Evolutionary conservation across 2,113 vertebrate genomes (phyloP), one percentile per base, ranked within the genome.

Genomic region (Tetraodon nigroviridis): DNA sequence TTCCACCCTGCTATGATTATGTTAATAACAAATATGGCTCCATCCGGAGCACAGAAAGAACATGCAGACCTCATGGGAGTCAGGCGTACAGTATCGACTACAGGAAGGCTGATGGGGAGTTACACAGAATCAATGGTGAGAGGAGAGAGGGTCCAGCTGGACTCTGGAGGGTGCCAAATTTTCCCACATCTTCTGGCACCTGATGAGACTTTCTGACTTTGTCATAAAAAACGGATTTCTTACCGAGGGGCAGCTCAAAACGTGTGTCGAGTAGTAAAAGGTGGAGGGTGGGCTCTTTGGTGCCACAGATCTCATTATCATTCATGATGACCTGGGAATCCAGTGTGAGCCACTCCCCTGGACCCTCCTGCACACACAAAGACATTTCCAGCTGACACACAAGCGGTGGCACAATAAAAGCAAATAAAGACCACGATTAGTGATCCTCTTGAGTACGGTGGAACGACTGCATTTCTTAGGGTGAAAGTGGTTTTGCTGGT

Each of bases 281-380:
- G 78, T 99, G 96, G 73, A 96, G 94, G 7, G 97, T 99, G 18
- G 97, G 97, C 37, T 98, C 95, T 90, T 98, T 98, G 84, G 97
- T 99, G 77, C 97, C 97, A 0, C 95, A 98, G 80, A 99, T 98
- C 81, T 99, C 97, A 0, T 93, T 98, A 83, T 98, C 94, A 0
- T 94, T 89, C 97, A 99, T 98, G 87, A 99, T 96, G 75, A 95
- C 95, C 74, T 98, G 94, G 19, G 95, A 98, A 84, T 98, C 95
- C 14, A 99, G 87, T 0, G 95, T 98, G 67, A 98, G 89, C 97
- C 97, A 99, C 52, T 98, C 93, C 32, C 97, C 97, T 0, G 95
- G 95, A 8, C 97, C 96, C 76, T 99, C 97, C 97, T 99, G 79
- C 0, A 17, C 2, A 68, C 17, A 68, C 15, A 67, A 3, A 54